phyloP scores from a whole-genome alignment of 1,140 invertebrate genomes.

The Formica selysi region DNA sequence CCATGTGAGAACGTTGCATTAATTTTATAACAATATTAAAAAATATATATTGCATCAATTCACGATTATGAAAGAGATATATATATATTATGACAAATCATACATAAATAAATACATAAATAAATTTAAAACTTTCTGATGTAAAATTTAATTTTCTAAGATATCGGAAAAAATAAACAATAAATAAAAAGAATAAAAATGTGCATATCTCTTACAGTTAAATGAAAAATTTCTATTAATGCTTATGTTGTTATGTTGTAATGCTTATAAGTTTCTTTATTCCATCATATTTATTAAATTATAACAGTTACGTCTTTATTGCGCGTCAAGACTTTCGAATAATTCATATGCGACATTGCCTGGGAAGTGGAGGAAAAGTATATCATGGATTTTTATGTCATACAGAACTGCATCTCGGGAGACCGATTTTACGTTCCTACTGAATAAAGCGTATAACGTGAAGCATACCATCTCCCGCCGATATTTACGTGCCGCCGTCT shows the following conservation, averaged over 20 bases:
- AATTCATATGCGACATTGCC: constrained; percentile 30
- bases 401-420: constrained; percentile 26
- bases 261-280: not conserved
- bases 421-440: constrained; percentile 54
- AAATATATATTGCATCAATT: not conserved
- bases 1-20: not conserved
- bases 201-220: not conserved
- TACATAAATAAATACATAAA: not conserved
- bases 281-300: constrained; percentile 16
- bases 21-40: not conserved
- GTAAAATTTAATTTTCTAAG: not conserved
- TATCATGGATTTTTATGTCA: constrained; percentile 45
- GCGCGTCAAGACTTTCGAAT: not conserved
- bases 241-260: not conserved
- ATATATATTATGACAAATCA: not conserved
- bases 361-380: constrained; percentile 38
- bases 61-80: not conserved
- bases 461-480: constrained; percentile 32
- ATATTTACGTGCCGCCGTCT: constrained; percentile 58
- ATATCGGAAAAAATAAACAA: not conserved
- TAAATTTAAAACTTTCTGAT: not conserved
- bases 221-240: constrained; percentile 2
- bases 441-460: constrained; percentile 44
- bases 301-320: not conserved
- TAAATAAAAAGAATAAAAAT: not conserved